Base-by-base conservation (phyloP, 2,113 vertebrate genomes). In the Brachyhypopomus occidentalis region DNA sequence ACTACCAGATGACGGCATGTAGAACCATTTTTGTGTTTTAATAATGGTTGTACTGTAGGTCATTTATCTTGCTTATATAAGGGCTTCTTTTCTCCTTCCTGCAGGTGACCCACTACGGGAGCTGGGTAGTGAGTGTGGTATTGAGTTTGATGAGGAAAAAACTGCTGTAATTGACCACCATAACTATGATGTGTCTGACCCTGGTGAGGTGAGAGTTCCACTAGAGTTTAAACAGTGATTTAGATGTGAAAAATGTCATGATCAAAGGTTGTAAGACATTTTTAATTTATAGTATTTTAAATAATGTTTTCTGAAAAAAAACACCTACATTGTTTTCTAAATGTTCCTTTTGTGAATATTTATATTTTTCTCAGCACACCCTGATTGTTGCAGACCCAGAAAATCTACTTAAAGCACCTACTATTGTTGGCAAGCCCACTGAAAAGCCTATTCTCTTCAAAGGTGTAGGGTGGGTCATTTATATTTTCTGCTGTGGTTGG, bases 91-190 rank as follows among this genome's bases (percentile, higher is more conserved):
- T 62, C 1, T 12, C 77, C n/a, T 41, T 72, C 12, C 14, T 67
- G 63, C 75, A 99, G 98, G 98, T 0, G 98, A 99, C 84, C 97
- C 98, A 0, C 91, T 99, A 83, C 95, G 98, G 36, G 98, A 99
- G 89, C 91, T 99, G 87, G 98, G 97, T 34, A 99, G 97, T 0
- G 97, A 99, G 87, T 99, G 98, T 11, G 98, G 98, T 1, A 96
- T 99, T 0, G 98, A 99, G 90, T 98, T 99, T 41, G 98, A 99
- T n/a, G 98, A 99, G 87, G 98, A 99, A 69, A 95, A 95, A 87
- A 99, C 98, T 0, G 94, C 95, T 0, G 97, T 99, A 66, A 98
- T 98, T 19, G 98, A 99, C 89, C 98, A 99, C 81, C 97, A 98
- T 90, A 96, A 95, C 92, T 99, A 95, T 0, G 98, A 99, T 3